These are phyloP conservation scores for Phasia obesa DNA, from an alignment of 2,888 invertebrate genomes.

Conservation along the genomic window DNA sequence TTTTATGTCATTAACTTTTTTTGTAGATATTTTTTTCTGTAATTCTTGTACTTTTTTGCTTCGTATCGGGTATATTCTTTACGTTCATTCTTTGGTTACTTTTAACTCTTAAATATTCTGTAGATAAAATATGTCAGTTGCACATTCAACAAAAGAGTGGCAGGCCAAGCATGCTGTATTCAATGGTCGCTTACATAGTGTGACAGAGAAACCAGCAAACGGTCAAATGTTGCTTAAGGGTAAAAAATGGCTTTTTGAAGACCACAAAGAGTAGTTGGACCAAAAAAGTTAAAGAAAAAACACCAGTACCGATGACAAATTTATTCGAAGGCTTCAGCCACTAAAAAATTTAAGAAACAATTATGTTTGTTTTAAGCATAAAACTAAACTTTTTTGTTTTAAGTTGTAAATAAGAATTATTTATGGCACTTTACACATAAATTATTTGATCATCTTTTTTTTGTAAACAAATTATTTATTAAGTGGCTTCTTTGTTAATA, in stretches of 20 bases:
- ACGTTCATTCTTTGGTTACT: conserved; percentile 48
- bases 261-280: conserved; percentile 54
- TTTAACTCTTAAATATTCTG: conserved; percentile 65
- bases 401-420: conserved; percentile 34
- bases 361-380: conserved; percentile 29
- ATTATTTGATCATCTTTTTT: conserved; percentile 34
- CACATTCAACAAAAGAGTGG: conserved; percentile 66
- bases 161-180: conserved; percentile 32
- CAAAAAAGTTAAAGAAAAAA: conserved; percentile 11
- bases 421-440: conserved; percentile 60
- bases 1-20: conserved; percentile 62
- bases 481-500: conserved; percentile 47
- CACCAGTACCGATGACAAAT: conserved; percentile 31
- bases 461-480: conserved; percentile 62
- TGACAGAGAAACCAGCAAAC: conserved; percentile 34
- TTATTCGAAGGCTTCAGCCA: conserved; percentile 51
- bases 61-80: conserved; percentile 37
- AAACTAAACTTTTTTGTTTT: conserved; percentile 22
- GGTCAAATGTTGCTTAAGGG: conserved; percentile 53
- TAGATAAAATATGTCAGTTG: conserved; percentile 67
- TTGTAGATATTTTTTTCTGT: conserved; percentile 2
- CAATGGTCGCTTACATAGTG: conserved; percentile 20
- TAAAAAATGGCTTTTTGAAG: conserved; percentile 38
- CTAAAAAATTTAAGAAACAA: conserved; percentile 30
- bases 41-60: conserved; percentile 1